Base-by-base conservation (phyloP, 2,113 vertebrate species). In the Prinia subflava region DNA sequence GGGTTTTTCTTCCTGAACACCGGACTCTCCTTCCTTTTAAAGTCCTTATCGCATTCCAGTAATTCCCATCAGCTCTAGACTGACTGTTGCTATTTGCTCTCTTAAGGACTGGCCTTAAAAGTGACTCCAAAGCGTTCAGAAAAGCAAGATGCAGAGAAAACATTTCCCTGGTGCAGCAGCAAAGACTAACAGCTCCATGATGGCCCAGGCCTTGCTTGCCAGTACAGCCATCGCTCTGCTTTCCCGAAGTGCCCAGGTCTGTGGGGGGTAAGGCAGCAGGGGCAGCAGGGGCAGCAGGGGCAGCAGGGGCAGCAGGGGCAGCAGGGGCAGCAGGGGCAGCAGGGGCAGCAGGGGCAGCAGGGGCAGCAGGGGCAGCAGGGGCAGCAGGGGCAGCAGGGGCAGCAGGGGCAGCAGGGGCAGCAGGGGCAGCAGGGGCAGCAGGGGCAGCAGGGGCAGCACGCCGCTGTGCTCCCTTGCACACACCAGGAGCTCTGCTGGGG, bases 191-290 rank as follows among this genome's bases (percentile, higher is more conserved):
- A 76, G 16, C 31, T 10, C 30, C 1, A 5, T 1, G 2, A 3
- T 31, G 37, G 17, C 68, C 42, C 41, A 67, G 53, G 35, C 37
- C 37, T 37, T 47, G 24, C 30, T 50, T 0, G 0, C 42, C 16
- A 35, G 31, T 24, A 56, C 10, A 59, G 1, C 27, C 31, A 35
- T 28, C 0, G 0, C 20, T 56, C 14, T 5, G 3, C 20, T 15
- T 18, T 28, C 21, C 47, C 39, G 19, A 30, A 4, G 25, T 24
- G 33, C 33, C 19, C 46, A 7, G 24, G 14, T 55, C 52, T n/a
- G 17, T 9, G 39, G 62, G 65, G 19, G 8, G 8, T 20, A 24
- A 41, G 33, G 60, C 52, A 75, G 83, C 27, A 80, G 33, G 73
- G 28, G 35, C 33, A 89, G 62, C 6, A 39, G 39, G 39, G 39